Evolutionary conservation across 2,888 invertebrate genomes (phyloP), one percentile per base, ranked within the genome.

Genomic region (Drosophila tanythrix): DNA sequence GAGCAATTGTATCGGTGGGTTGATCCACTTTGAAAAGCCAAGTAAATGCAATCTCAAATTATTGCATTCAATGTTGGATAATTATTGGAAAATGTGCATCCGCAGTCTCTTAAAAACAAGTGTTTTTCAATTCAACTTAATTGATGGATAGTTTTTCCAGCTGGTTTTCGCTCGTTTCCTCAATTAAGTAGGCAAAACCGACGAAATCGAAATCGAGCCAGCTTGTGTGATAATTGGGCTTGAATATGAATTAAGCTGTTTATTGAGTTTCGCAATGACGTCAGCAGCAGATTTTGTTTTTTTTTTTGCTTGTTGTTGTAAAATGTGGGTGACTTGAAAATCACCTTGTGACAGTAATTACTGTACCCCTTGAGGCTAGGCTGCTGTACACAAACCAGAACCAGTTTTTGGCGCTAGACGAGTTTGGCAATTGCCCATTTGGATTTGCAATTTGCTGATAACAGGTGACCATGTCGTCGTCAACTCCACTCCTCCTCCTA

Each of bases 131-230:
- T 79, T 69, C 57, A 64, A 71, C 52, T 76, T 79, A 87, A 76
- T 85, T 73, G 74, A 71, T 77, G 63, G 74, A 74, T 79, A 65
- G 72, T 69, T 65, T 74, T 69, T 52, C 35, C 75, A 78, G 72
- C 68, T 74, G 71, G 55, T 63, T 74, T 75, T 63, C 52, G 56
- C 56, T 36, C 62, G 57, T 76, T 88, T 88, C 79, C 88, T 76
- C 81, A 78, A 82, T 81, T 13, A 36, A 43, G 61, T 18, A n/a
- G 52, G 18, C 36, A 0, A n/a, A 36, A 55, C 10, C 15, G 4
- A 58, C 13, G 69, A 27, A 5, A 38, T 46, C 57, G 63, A 36
- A 50, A 50, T 36, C 18, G 43, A 40, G 35, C 35, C 56, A 63
- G 46, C 56, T 43, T 46, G 58, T 65, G 62, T 70, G 57, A 66